Percentiles rank a stretch among this genome's conserved stretches.
phyloP scores from a whole-genome alignment of 2,888 invertebrate genomes.

The Gastracanthus pulcherrimus region DNA sequence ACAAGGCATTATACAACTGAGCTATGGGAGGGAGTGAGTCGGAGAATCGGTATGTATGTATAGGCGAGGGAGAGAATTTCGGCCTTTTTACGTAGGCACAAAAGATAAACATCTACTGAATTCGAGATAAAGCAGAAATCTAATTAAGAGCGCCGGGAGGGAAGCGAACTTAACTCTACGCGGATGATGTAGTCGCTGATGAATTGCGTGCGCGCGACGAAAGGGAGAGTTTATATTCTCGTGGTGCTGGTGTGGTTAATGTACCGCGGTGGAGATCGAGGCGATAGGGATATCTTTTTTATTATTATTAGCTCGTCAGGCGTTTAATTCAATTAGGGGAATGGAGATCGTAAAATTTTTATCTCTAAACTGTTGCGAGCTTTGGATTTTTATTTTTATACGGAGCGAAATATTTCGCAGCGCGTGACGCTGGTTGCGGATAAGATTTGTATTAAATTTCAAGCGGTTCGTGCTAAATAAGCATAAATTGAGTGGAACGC shows the following conservation, averaged over 20 bases:
- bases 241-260: not conserved
- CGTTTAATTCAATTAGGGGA: not conserved
- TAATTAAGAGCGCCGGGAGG: conserved; percentile 17
- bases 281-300: not conserved
- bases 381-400: not conserved
- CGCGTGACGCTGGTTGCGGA: not conserved
- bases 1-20: too few species aligned
- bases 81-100: not conserved
- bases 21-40: too few species aligned
- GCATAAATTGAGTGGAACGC: not conserved
- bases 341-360: not conserved
- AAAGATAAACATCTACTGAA: conserved; percentile 2
- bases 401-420: not conserved
- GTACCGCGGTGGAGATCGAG: not conserved
- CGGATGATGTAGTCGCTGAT: not conserved
- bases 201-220: not conserved
- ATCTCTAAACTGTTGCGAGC: not conserved
- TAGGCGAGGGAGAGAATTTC: not conserved
- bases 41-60: too few species aligned
- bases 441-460: not conserved
- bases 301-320: not conserved
- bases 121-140: not conserved
- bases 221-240: not conserved
- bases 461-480: not conserved
- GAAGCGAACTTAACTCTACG: too few species aligned